A percentile compares a stretch with the other conserved stretches of the same genome.
phyloP scores from a whole-genome alignment of 2,113 vertebrate genomes.

The Paracyprichromis sp. region DNA sequence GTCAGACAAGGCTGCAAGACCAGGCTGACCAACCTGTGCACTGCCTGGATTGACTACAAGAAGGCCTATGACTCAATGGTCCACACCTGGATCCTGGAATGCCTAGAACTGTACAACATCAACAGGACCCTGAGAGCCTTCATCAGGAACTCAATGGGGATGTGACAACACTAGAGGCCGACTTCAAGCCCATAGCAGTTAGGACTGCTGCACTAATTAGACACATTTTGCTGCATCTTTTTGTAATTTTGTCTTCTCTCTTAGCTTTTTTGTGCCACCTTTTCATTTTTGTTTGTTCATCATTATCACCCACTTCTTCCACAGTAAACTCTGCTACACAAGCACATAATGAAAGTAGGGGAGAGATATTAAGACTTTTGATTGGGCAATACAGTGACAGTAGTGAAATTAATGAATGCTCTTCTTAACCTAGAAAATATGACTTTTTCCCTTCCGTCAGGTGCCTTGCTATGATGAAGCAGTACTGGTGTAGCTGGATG shows the following conservation, averaged over 20 bases:
- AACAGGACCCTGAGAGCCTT: not conserved
- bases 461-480: not conserved
- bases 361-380: not conserved
- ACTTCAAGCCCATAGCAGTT: not conserved
- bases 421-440: not conserved
- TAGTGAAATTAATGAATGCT: not conserved
- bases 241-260: not conserved
- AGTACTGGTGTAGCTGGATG: not conserved
- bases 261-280: not conserved
- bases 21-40: not conserved
- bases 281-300: not conserved
- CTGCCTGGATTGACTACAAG: not conserved
- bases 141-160: not conserved
- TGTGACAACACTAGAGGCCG: not conserved
- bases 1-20: not conserved
- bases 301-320: not conserved
- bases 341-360: not conserved
- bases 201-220: not conserved
- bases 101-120: fast-evolving
- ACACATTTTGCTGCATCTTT: not conserved
- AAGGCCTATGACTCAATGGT: fast-evolving
- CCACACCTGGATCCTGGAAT: not conserved
- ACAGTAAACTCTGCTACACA: not conserved
- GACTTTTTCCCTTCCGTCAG: not conserved
- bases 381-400: not conserved